Base-by-base conservation (phyloP, 2,113 vertebrate genomes). In the Burhinus oedicnemus region DNA sequence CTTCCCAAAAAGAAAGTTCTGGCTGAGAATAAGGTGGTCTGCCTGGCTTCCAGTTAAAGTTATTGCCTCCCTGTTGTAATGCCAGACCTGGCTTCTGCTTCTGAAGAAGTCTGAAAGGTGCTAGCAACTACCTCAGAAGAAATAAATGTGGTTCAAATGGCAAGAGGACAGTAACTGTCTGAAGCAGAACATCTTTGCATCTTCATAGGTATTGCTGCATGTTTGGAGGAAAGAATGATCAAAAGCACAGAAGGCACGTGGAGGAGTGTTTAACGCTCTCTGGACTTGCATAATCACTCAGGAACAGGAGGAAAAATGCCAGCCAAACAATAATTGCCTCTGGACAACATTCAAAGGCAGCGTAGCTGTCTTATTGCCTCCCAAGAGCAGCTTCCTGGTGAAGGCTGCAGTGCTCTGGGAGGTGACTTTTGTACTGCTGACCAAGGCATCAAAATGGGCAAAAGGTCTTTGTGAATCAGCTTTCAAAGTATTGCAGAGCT, bases 371-470 rank as follows among this genome's bases (percentile, higher is more conserved):
- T 91, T 17, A 7, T 2, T 93, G 79, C 79, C 62, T 88, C 68
- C 58, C 32, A 52, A 36, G 45, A 87, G 94, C 70, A 96, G 86
- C 47, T 69, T 71, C 66, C 70, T 7, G 6, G 51, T 49, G 80
- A 61, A 83, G 83, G 29, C 80, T 74, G 83, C 55, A 55, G 94
- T 64, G 47, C 65, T 58, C 38, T 58, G 72, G 83, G 84, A 89
- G 74, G 64, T 91, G 91, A 47, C 83, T 94, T 62, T 30, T 68
- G 77, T 55, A 4, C 51, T 64, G 77, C 91, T 96, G 91, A 95
- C 89, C 65, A 52, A 61, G 75, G 78, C 82, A 71, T 29, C 84
- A 51, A 71, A 74, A 82, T 52, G 76, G 80, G 77, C 42, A 62
- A 89, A 62, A 87, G 87, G 65, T 89, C 77, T 68, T 89, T 54